Evolutionary conservation across 2,888 invertebrate genomes (phyloP).

Genomic region (Spialia ferax): DNA sequence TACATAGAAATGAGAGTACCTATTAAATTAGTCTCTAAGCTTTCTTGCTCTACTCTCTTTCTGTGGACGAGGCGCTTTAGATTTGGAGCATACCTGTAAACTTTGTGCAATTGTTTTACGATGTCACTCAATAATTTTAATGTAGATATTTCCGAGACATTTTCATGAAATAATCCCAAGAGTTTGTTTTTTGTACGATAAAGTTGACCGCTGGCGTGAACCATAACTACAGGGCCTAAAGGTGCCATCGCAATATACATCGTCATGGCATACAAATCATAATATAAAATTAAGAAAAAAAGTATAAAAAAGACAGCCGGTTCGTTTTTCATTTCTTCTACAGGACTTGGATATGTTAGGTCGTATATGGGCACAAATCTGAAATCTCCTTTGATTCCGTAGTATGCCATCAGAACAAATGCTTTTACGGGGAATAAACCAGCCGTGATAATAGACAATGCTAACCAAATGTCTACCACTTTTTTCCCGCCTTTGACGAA

Average conservation of each 20-base stretch:
- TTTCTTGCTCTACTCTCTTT: too few species aligned
- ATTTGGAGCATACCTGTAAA: constrained; percentile 30
- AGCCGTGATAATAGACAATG: not conserved
- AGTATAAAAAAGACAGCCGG: constrained; percentile 48
- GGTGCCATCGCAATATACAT: constrained; percentile 5
- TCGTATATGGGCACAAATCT: constrained; percentile 61
- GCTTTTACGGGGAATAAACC: constrained; percentile 22
- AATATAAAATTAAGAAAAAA: constrained; percentile 23
- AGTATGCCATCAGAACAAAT: constrained; percentile 14
- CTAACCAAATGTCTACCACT: constrained; percentile 15
- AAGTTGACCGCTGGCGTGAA: constrained; percentile 22
- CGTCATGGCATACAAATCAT: constrained; percentile 14
- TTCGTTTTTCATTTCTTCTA: constrained; percentile 56
- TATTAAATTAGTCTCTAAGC: too few species aligned
- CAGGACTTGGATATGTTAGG: constrained; percentile 54
- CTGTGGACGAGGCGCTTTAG: too few species aligned
- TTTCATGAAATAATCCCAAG: constrained; percentile 8
- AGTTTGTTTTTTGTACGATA: constrained; percentile 1
- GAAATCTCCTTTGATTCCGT: constrained; percentile 49
- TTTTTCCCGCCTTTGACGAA: constrained; percentile 18
- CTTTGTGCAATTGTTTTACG: constrained; percentile 23
- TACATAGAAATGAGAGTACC: too few species aligned
- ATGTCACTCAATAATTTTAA: constrained; percentile 9
- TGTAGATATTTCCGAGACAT: constrained; percentile 5
- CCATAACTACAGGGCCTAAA: constrained; percentile 23